A percentile compares a stretch with the other conserved stretches of the same genome.
Evolutionary conservation across 64 coral and sea anemone species (phyloP).

Genomic region (Pocillopora damicornis): DNA sequence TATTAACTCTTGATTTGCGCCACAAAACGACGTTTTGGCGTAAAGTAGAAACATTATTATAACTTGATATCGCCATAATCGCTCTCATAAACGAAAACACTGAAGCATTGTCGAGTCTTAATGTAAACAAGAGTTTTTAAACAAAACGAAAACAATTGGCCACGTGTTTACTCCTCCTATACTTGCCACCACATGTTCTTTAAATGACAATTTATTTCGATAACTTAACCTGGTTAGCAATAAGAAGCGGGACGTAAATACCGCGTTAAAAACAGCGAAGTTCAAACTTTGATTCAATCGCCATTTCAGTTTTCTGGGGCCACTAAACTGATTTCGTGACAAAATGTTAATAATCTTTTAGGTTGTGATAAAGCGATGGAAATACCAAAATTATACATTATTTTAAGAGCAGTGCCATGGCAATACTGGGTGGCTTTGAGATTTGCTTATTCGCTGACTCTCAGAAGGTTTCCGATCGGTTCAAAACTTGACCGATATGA

Average conservation of each 20-base stretch:
- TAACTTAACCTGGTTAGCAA: neutral
- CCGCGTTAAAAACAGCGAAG: neutral
- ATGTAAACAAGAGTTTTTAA: neutral
- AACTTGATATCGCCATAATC: neutral
- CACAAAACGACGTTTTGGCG: neutral
- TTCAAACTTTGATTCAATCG: neutral
- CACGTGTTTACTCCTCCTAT: neutral
- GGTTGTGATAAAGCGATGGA: too few species aligned
- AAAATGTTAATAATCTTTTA: too few species aligned
- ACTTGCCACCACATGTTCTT: neutral
- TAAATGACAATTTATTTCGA: neutral
- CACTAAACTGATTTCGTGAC: too few species aligned
- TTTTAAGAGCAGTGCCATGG: too few species aligned
- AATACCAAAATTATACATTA: too few species aligned
- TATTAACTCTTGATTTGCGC: neutral
- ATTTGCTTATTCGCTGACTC: too few species aligned
- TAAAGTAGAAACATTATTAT: neutral
- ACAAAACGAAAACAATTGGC: neutral
- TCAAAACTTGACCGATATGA: too few species aligned
- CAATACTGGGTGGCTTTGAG: too few species aligned
- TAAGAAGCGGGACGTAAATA: neutral
- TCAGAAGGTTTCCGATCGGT: too few species aligned
- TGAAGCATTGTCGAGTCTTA: neutral
- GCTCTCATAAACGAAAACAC: neutral
- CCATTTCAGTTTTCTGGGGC: neutral